These are phyloP conservation scores for Gymnopithys bicolor DNA, from an alignment of 2,797 vertebrate genomes.

Conservation along the genomic window DNA sequence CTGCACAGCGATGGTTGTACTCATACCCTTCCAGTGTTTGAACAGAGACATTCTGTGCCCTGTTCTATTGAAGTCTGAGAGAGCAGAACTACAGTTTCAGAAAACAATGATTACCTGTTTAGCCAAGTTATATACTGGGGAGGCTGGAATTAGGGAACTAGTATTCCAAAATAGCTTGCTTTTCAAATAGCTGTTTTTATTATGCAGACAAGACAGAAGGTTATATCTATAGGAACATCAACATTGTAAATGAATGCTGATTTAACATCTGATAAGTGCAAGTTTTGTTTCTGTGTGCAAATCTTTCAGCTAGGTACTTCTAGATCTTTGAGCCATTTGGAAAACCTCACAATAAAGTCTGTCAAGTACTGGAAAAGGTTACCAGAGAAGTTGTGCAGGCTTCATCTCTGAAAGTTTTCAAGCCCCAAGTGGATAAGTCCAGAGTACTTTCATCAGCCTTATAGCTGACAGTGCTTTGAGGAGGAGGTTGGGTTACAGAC, in stretches of 20 bases:
- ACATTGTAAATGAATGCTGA: not conserved
- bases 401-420: not conserved
- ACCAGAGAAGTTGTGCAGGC: not conserved
- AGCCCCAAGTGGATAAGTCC: not conserved
- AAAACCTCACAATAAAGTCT: not conserved
- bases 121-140: not conserved
- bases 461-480: not conserved
- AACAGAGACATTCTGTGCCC: not conserved
- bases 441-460: not conserved
- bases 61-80: not conserved
- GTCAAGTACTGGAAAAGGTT: not conserved
- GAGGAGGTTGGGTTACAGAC: not conserved
- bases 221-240: not conserved
- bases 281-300: not conserved
- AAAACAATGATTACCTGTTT: not conserved
- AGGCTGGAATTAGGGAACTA: not conserved
- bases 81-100: not conserved
- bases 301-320: not conserved
- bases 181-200: not conserved
- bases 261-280: not conserved
- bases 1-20: not conserved
- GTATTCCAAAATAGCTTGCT: not conserved
- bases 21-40: not conserved
- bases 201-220: not conserved
- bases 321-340: not conserved